Evolutionary conservation across 2,113 vertebrate species (phyloP).

Genomic region (Antigone vipio): DNA sequence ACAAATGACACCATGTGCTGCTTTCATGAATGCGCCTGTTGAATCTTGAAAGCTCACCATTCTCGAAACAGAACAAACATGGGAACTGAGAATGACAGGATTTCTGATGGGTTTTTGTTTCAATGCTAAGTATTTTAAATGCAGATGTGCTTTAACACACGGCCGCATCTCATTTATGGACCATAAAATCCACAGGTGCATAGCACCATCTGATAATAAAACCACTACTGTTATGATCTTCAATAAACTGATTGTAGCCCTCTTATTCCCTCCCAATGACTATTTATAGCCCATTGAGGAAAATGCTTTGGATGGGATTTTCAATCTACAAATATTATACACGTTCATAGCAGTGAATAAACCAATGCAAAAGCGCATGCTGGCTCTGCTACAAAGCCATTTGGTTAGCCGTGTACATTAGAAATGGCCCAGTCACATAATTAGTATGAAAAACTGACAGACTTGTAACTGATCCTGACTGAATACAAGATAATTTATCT

Average conservation of each 20-base stretch:
- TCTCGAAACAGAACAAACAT: constrained; percentile 8
- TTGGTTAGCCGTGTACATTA: not conserved
- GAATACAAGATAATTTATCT: constrained; percentile 47
- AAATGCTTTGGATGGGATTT: constrained; percentile 15
- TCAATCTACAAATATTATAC: not conserved
- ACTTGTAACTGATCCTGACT: constrained; percentile 30
- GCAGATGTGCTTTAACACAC: constrained; percentile 28
- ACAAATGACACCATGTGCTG: constrained; percentile 1
- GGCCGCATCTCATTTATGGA: not conserved
- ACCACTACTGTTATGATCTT: not conserved
- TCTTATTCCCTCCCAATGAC: not conserved
- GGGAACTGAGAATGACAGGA: not conserved
- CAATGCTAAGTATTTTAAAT: not conserved
- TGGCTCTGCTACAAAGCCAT: not conserved
- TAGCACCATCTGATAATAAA: constrained; percentile 1
- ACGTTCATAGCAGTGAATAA: not conserved
- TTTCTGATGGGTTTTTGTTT: not conserved
- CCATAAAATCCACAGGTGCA: constrained; percentile 48
- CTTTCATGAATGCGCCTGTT: not conserved
- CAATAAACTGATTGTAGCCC: not conserved
- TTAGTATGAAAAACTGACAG: constrained; percentile 31
- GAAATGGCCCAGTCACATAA: constrained; percentile 17
- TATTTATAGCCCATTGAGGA: not conserved
- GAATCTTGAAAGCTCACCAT: not conserved
- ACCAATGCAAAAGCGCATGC: not conserved